phyloP scores from a whole-genome alignment of 2,113 vertebrate species.

The Tragelaphus imberbis region DNA sequence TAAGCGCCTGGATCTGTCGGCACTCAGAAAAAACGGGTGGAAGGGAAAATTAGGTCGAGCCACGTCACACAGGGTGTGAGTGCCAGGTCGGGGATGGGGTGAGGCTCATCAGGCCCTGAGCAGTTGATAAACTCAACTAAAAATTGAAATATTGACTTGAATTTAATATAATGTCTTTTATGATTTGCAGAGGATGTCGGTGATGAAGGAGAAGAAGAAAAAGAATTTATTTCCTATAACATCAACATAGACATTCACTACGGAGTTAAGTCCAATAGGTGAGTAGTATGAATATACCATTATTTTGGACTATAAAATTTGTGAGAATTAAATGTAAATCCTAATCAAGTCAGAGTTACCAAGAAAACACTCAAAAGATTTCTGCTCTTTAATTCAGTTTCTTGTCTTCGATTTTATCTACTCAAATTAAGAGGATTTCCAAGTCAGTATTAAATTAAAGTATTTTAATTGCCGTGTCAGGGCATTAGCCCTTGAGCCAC shows the following conservation, averaged over 20 bases:
- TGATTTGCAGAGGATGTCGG: slow-evolving; percentile 93
- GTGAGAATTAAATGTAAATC: background rate
- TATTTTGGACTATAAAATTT: background rate
- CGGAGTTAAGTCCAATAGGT: slow-evolving; percentile 98
- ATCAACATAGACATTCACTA: slow-evolving; percentile 97
- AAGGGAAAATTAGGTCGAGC: background rate
- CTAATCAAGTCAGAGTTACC: background rate
- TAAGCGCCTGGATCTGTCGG: accelerated
- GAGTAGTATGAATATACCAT: background rate
- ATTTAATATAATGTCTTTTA: accelerated
- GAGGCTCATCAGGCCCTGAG: background rate
- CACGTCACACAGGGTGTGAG: accelerated
- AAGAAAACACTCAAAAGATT: background rate
- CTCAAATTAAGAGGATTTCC: background rate
- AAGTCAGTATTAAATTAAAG: background rate
- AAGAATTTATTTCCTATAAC: slow-evolving; percentile 94
- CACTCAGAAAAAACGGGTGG: background rate
- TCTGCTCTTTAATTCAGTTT: background rate
- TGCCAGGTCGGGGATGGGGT: accelerated
- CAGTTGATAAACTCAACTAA: background rate
- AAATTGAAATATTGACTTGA: background rate
- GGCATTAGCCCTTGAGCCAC: background rate
- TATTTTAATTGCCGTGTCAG: background rate
- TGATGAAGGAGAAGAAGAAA: slow-evolving; percentile 98
- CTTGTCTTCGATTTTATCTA: background rate